These are phyloP conservation scores for Chaetodon auriga DNA, from an alignment of 2,113 vertebrate genomes.

Conservation along the genomic window DNA sequence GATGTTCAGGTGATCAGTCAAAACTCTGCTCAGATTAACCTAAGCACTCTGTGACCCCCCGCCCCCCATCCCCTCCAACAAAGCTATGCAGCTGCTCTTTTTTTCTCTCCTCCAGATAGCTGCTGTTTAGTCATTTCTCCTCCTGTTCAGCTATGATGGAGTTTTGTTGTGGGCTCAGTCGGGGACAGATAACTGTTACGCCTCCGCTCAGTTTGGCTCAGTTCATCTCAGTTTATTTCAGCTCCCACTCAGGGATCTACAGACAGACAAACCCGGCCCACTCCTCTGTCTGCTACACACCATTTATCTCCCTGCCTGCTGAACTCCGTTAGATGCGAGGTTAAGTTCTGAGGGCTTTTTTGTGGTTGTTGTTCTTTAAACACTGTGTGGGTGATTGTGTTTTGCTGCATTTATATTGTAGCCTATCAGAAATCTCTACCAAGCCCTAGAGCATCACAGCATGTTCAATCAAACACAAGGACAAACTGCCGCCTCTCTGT, in stretches of 20 bases:
- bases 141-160: slow-evolving; percentile 53
- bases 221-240: slow-evolving; percentile 55
- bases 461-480: neutral
- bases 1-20: slow-evolving; percentile 31
- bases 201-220: slow-evolving; percentile 66
- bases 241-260: slow-evolving; percentile 62
- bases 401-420: slow-evolving; percentile 23
- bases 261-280: slow-evolving; percentile 59
- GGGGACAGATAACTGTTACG: slow-evolving; percentile 61
- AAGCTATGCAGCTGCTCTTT: slow-evolving; percentile 45
- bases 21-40: slow-evolving; percentile 34
- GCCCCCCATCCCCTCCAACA: neutral
- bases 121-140: slow-evolving; percentile 58
- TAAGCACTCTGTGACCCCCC: neutral
- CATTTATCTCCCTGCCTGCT: slow-evolving; percentile 53
- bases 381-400: slow-evolving; percentile 9
- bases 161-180: slow-evolving; percentile 56
- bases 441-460: neutral
- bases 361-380: neutral
- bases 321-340: slow-evolving; percentile 47
- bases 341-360: slow-evolving; percentile 14
- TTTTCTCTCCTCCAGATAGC: slow-evolving; percentile 50
- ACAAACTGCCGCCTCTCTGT: neutral
- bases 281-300: slow-evolving; percentile 67
- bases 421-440: neutral